phyloP scores from a whole-genome alignment of 2,797 vertebrate genomes.

The Galaxias olidus region DNA sequence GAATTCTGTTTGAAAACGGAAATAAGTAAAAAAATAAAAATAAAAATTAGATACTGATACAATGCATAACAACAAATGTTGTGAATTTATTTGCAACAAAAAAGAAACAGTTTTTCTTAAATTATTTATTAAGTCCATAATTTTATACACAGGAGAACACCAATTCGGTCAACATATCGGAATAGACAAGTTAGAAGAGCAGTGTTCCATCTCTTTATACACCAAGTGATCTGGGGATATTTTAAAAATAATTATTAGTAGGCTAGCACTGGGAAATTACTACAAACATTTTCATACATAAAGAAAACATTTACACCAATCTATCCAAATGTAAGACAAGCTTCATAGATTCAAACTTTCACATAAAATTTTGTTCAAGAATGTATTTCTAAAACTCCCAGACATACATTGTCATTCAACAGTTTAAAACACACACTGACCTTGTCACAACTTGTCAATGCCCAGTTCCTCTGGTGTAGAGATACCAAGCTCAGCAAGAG shows the following conservation, averaged over 20 bases:
- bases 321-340: no score
- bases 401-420: neutral
- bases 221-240: constrained; percentile 50
- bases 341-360: no score
- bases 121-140: constrained; percentile 75
- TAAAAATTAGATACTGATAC: no score
- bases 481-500: constrained; percentile 92
- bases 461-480: constrained; percentile 96
- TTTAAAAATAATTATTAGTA: constrained; percentile 17
- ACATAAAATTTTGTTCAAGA: no score
- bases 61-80: no score
- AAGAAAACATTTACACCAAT: no score
- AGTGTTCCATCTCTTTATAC: constrained; percentile 45
- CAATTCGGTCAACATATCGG: constrained; percentile 65
- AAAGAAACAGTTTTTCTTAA: constrained; percentile 26
- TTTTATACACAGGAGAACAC: constrained; percentile 69
- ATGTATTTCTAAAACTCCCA: no score
- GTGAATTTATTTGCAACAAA: constrained; percentile 1
- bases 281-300: neutral
- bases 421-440: constrained; percentile 26
- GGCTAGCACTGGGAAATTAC: neutral
- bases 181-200: constrained; percentile 54
- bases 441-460: constrained; percentile 82
- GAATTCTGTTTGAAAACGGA: no score
- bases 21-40: no score